Conservation (phyloP, 2,888 invertebrate species). For the Habrosyne pyritoides region DNA sequence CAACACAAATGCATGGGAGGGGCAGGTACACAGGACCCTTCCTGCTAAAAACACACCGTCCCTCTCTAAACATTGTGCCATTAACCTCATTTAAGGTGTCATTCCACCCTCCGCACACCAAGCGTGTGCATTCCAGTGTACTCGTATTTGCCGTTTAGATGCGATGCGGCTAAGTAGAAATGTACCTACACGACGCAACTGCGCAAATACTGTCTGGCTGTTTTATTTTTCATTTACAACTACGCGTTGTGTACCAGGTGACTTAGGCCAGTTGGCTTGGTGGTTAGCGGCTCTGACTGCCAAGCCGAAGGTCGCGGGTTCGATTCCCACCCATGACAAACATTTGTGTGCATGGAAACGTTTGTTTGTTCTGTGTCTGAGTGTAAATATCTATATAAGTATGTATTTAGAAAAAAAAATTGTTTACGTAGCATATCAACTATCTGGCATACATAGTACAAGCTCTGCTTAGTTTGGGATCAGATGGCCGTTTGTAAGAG, state of each 20-base stretch:
- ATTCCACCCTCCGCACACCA: slow-evolving; percentile 32
- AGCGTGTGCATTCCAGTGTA: slow-evolving; percentile 14
- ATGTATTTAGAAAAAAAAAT: too few species aligned
- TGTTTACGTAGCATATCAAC: too few species aligned
- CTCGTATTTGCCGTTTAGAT: slow-evolving; percentile 31
- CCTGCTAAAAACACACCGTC: slow-evolving; percentile 10
- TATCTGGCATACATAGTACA: too few species aligned
- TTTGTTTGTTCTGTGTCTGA: too few species aligned
- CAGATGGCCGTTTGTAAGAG: too few species aligned
- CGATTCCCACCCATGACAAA: too few species aligned
- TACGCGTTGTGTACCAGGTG: not conserved
- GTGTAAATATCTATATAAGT: too few species aligned
- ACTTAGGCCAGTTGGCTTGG: too few species aligned
- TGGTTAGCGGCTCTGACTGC: too few species aligned
- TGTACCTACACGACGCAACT: not conserved
- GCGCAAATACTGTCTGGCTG: not conserved
- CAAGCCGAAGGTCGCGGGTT: too few species aligned
- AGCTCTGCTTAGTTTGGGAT: too few species aligned
- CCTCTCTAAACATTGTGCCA: slow-evolving; percentile 48
- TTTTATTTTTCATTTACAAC: not conserved
- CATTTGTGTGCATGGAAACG: too few species aligned
- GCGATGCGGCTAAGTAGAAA: slow-evolving; percentile 16
- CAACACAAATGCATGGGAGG: slow-evolving; percentile 31
- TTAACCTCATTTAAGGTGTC: slow-evolving; percentile 59
- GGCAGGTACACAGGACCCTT: slow-evolving; percentile 22